A percentile compares a stretch with the other conserved stretches of the same genome.
phyloP scores from a whole-genome alignment of 2,113 vertebrate genomes.

The Protobothrops mucrosquamatus region DNA sequence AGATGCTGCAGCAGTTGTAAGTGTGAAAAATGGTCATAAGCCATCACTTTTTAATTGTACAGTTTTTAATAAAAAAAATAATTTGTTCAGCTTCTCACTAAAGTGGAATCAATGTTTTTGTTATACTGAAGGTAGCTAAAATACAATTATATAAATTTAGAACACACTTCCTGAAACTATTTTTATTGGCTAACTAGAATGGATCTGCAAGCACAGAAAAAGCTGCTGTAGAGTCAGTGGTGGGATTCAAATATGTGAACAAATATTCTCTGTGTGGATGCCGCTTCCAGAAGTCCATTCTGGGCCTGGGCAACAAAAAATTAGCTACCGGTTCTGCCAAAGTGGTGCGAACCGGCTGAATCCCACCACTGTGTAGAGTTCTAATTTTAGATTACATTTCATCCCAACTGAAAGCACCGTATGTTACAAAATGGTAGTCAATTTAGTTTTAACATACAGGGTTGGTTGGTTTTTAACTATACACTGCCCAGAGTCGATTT shows the following conservation, averaged over 20 bases:
- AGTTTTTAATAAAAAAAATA: not conserved
- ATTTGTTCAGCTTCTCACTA: not conserved
- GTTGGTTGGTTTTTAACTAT: not conserved
- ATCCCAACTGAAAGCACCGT: not conserved
- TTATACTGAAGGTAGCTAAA: not conserved
- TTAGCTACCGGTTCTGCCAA: no score
- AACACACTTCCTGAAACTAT: constrained; percentile 14
- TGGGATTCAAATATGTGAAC: no score
- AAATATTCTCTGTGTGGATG: no score
- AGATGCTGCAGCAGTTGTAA: not conserved
- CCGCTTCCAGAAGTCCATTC: no score
- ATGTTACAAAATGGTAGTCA: not conserved
- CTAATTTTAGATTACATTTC: not conserved
- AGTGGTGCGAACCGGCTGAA: no score
- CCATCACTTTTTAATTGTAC: not conserved
- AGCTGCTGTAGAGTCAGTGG: not conserved
- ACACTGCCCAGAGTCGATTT: not conserved
- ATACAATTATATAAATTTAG: not conserved
- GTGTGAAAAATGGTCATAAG: not conserved
- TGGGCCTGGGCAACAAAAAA: no score
- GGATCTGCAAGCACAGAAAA: not conserved
- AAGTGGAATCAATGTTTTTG: not conserved
- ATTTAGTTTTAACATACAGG: not conserved
- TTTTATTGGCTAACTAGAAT: not conserved
- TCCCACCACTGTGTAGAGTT: not conserved